These are phyloP conservation scores for Panurus biarmicus DNA, from an alignment of 2,113 vertebrate species.

Conservation along the genomic window DNA sequence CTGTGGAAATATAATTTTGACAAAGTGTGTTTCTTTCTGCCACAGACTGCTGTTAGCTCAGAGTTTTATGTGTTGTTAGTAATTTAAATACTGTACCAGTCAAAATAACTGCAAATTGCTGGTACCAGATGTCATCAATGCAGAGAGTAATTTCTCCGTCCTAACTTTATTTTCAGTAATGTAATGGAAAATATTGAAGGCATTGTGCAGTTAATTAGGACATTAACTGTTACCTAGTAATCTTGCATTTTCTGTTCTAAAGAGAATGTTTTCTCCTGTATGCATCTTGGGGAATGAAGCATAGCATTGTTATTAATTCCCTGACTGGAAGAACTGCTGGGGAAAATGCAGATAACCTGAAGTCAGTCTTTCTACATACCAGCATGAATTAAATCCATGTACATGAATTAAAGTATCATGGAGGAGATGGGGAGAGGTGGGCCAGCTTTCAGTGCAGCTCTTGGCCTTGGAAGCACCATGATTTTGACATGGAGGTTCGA, in stretches of 20 bases:
- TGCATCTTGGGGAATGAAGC: neutral
- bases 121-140: neutral
- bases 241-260: neutral
- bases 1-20: conserved; percentile 47
- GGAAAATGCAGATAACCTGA: neutral
- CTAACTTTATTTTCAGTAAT: conserved; percentile 8
- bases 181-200: neutral
- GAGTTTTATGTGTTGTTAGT: conserved; percentile 38
- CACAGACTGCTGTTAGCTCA: conserved; percentile 4
- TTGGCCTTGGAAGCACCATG: neutral
- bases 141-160: neutral
- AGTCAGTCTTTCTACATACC: neutral
- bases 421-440: neutral
- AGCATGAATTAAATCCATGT: neutral
- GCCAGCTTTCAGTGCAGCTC: neutral
- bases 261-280: neutral
- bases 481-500: neutral
- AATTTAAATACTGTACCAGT: conserved; percentile 36
- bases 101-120: conserved; percentile 49
- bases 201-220: neutral
- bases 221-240: neutral
- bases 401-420: neutral
- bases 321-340: neutral
- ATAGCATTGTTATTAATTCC: neutral
- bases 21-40: neutral